Evolutionary conservation across 2,113 vertebrate genomes (phyloP).

Genomic region (Sisor rabdophorus): DNA sequence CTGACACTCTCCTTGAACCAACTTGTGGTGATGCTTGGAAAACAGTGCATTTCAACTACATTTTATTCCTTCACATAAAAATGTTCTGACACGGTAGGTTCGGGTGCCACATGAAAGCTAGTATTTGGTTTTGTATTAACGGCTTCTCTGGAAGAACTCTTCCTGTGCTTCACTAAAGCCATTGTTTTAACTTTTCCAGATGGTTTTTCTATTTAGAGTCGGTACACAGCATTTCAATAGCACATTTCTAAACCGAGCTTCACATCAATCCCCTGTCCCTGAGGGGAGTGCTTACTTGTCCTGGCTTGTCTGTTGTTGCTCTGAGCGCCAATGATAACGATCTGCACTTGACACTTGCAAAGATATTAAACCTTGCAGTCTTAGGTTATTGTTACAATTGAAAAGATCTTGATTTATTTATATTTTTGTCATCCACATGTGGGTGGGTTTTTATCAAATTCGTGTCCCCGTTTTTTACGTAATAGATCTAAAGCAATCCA

Average conservation of each 20-base stretch:
- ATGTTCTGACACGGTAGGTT: slow-evolving; percentile 14
- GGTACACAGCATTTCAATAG: slow-evolving; percentile 23
- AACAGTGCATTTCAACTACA: not conserved
- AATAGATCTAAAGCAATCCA: slow-evolving; percentile 12
- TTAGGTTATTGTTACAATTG: slow-evolving; percentile 14
- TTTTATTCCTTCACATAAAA: slow-evolving; percentile 18
- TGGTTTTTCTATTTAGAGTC: slow-evolving; percentile 33
- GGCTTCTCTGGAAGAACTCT: not conserved
- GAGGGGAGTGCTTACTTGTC: slow-evolving; percentile 21
- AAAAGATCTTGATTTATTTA: slow-evolving; percentile 2
- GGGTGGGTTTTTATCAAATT: not conserved
- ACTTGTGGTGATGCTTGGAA: slow-evolving; percentile 29
- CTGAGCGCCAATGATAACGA: slow-evolving; percentile 15
- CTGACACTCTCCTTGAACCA: slow-evolving; percentile 37
- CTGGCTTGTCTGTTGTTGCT: slow-evolving; percentile 34
- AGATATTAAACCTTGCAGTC: slow-evolving; percentile 28
- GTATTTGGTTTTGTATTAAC: slow-evolving; percentile 14
- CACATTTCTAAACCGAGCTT: slow-evolving; percentile 27
- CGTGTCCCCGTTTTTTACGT: not conserved
- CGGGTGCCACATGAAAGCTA: slow-evolving; percentile 17
- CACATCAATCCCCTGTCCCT: slow-evolving; percentile 30
- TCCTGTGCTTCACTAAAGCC: slow-evolving; percentile 2
- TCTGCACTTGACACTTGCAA: slow-evolving; percentile 13
- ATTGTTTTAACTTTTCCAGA: slow-evolving; percentile 36
- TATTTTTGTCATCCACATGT: slow-evolving; percentile 1